A percentile compares a stretch with the other conserved stretches of the same genome.
phyloP scores from a whole-genome alignment of 1,140 invertebrate species.

The Cecropterus lyciades region DNA sequence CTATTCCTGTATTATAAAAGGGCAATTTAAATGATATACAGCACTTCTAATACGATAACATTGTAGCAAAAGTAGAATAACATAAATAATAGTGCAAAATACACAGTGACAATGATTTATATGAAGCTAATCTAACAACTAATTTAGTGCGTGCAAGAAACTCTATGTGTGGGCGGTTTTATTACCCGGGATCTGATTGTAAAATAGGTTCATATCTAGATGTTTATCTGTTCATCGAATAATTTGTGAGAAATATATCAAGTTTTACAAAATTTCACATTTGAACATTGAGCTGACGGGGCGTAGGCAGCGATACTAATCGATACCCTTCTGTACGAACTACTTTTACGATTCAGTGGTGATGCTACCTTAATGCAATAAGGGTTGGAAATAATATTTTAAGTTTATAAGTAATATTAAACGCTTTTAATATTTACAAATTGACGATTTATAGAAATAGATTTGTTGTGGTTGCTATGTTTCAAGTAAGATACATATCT shows the following conservation, averaged over 20 bases:
- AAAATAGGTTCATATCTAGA: constrained; percentile 18
- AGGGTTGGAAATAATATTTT: too few relatives aligned
- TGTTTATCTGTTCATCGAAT: constrained; percentile 70
- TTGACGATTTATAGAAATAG: too few relatives aligned
- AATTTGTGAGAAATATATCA: constrained; percentile 71
- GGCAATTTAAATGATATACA: too few relatives aligned
- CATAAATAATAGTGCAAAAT: constrained; percentile 5
- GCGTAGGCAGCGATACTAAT: constrained; percentile 74
- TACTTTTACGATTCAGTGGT: constrained; percentile 64
- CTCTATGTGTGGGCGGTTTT: constrained; percentile 41
- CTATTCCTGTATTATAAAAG: too few relatives aligned
- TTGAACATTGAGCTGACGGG: constrained; percentile 68
- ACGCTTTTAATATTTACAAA: too few relatives aligned
- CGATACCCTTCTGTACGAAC: constrained; percentile 56
- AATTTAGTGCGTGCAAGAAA: constrained; percentile 28
- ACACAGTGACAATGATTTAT: constrained; percentile 36
- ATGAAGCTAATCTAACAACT: constrained; percentile 34
- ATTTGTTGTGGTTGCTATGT: too few relatives aligned
- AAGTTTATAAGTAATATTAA: too few relatives aligned
- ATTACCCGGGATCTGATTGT: neutral
- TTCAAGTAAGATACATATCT: too few relatives aligned
- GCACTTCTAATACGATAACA: neutral
- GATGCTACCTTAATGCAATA: constrained; percentile 20
- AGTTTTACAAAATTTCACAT: constrained; percentile 59
- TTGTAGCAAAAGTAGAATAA: neutral